phyloP scores from a whole-genome alignment of 2,113 vertebrate genomes.

The Alouatta palliata region DNA sequence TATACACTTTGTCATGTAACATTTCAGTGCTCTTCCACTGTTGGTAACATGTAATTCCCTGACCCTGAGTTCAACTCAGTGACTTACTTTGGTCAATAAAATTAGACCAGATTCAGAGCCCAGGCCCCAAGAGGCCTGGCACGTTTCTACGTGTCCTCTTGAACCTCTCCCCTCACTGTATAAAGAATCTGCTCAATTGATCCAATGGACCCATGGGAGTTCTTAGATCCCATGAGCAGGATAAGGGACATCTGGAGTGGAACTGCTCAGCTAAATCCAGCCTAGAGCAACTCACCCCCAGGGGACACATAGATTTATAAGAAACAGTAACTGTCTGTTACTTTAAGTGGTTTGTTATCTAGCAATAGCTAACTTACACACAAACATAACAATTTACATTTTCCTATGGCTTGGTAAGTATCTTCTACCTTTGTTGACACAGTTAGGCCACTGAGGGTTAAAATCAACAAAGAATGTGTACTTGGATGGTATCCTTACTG shows the following conservation, averaged over 20 bases:
- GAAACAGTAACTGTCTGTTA: neutral
- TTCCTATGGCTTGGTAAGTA: neutral
- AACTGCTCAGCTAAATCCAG: neutral
- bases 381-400: neutral
- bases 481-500: neutral
- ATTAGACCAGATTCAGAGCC: neutral
- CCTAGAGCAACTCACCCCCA: neutral
- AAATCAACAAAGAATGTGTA: neutral
- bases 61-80: neutral
- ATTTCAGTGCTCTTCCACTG: neutral
- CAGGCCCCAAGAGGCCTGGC: neutral
- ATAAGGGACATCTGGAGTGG: neutral
- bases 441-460: neutral
- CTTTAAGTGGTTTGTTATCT: neutral
- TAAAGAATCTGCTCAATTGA: neutral
- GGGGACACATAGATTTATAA: neutral
- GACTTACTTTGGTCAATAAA: neutral
- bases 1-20: neutral
- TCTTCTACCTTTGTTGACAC: neutral
- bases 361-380: neutral
- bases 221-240: neutral
- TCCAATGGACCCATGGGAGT: neutral
- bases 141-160: neutral
- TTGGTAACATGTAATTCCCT: neutral
- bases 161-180: neutral